Evolutionary conservation across 2,888 invertebrate genomes (phyloP), one percentile per base, ranked within the genome.

Genomic region (Cataglyphis livida): DNA sequence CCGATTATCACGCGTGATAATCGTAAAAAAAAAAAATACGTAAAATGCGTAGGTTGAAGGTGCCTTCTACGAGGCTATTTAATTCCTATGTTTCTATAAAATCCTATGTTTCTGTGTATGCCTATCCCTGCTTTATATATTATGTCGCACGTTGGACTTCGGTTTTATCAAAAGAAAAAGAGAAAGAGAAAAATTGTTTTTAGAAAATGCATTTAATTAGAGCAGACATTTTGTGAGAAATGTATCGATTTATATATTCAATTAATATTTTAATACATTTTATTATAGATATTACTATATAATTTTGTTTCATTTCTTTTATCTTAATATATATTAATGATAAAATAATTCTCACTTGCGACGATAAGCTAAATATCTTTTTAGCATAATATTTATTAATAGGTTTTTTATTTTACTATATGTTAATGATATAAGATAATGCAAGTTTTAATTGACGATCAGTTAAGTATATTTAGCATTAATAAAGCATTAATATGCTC

Each of bases 31-130:
- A 25, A 25, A 28, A 28, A 28, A 2, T 25, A 57, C 15, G 21
- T 62, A 48, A 18, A n/a, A 25, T 25, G 25, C 12, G 84, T 85
- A 83, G 74, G 59, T 15, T 81, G n/a, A 38, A 75, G 48, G 87
- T 88, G 65, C 65, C 35, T 62, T 57, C 28, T 21, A 59, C 9
- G 59, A 57, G 44, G 54, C 18, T 10, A 10, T 51, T 48, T 61
- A 7, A 32, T 41, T 5, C 3, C 66, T 68, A 41, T n/a, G 35
- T 35, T 0, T 4, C 0, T 35, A 7, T 44, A 28, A 28, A 28
- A 28, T 1, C 28, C 28, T 28, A 28, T 28, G 28, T 35, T 0
- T 4, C 0, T 35, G 6, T 44, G 1, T 4, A 44, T 44, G 15
- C 0, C 4, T 44, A 44, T 44, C 5, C 15, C 44, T 57, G 38